Conservation (phyloP, 2,113 vertebrate genomes). For the Sylvia atricapilla region DNA sequence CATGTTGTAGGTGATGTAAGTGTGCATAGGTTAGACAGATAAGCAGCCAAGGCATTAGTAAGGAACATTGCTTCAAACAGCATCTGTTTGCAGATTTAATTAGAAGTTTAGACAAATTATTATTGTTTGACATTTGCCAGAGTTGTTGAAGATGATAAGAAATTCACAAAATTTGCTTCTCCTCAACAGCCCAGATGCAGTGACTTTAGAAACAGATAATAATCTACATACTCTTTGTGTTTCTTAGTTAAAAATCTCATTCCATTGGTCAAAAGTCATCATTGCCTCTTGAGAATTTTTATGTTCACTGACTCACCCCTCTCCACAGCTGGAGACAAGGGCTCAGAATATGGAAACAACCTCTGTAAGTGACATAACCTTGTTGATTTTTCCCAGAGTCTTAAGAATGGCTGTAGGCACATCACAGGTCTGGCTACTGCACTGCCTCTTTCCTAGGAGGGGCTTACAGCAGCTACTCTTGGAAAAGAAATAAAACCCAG, state of each 20-base stretch:
- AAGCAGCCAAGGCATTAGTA: not conserved
- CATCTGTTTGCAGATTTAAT: not conserved
- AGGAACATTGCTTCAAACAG: not conserved
- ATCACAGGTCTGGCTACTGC: accelerated
- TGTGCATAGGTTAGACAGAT: not conserved
- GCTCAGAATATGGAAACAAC: not conserved
- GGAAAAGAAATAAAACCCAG: not conserved
- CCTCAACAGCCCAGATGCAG: not conserved
- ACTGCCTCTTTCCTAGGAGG: not conserved
- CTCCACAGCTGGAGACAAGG: not conserved
- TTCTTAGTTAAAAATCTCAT: not conserved
- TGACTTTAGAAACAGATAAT: not conserved
- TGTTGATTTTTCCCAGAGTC: not conserved
- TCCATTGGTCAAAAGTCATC: not conserved
- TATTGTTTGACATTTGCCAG: not conserved
- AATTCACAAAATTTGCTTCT: not conserved
- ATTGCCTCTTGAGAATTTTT: not conserved
- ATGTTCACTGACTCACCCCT: not conserved
- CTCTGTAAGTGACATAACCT: not conserved
- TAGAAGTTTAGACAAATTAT: not conserved
- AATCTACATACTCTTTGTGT: not conserved
- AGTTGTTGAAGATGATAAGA: not conserved
- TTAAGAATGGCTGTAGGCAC: not conserved
- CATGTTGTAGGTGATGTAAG: not conserved
- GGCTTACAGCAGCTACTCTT: not conserved